Evolutionary conservation across 1,140 invertebrate species (phyloP).

Genomic region (Arctopsyche grandis): DNA sequence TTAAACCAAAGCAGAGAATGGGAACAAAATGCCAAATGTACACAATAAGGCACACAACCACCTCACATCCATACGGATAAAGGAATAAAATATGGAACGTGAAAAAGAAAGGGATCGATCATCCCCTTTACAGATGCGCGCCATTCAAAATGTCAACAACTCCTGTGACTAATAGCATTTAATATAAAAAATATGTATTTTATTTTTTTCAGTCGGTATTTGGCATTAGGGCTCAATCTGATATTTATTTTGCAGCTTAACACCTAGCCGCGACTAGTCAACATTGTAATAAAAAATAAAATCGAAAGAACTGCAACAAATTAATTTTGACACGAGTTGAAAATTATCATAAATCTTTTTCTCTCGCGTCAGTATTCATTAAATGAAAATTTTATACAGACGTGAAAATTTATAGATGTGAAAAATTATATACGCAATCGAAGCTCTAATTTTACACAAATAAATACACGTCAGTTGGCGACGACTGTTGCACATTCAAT

Average conservation of each 20-base stretch:
- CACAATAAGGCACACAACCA: constrained; percentile 6
- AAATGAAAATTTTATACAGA: too few relatives aligned
- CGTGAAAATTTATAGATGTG: too few relatives aligned
- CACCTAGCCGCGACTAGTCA: background rate
- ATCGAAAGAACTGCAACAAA: background rate
- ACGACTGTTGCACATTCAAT: background rate
- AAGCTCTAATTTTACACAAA: background rate
- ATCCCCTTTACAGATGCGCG: constrained; percentile 30
- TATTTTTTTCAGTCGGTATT: background rate
- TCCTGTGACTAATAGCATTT: constrained; percentile 37
- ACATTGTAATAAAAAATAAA: too few relatives aligned
- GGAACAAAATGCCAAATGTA: constrained; percentile 14
- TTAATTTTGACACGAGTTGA: background rate
- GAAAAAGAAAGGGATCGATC: constrained; percentile 38
- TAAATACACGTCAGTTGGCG: background rate
- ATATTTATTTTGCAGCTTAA: constrained; percentile 18
- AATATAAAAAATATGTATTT: constrained; percentile 10
- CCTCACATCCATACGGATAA: background rate
- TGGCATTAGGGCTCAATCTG: background rate
- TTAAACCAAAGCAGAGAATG: constrained; percentile 23
- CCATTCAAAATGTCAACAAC: constrained; percentile 48
- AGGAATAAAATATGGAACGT: background rate
- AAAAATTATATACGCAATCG: too few relatives aligned
- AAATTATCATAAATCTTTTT: background rate
- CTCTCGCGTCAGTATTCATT: too few relatives aligned